Evolutionary conservation across 2,888 invertebrate genomes (phyloP).

Genomic region (Eulithis prunata): DNA sequence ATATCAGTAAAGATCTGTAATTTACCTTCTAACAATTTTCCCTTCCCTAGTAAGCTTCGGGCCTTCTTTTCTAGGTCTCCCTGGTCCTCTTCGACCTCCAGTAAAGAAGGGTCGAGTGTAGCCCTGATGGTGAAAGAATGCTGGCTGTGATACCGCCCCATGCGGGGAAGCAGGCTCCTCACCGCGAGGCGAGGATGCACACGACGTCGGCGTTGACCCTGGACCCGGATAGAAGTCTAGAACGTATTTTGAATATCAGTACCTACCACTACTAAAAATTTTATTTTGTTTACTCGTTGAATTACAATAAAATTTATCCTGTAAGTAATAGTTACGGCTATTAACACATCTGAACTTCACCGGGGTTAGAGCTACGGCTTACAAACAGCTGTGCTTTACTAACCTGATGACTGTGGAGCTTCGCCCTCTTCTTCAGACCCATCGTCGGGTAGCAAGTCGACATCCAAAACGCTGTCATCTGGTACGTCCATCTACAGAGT

Average conservation of each 20-base stretch:
- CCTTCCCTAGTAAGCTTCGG: constrained; percentile 79
- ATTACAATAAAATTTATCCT: background rate
- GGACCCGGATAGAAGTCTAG: constrained; percentile 85
- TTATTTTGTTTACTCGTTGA: background rate
- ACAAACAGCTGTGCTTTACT: constrained; percentile 50
- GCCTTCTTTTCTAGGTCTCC: constrained; percentile 91
- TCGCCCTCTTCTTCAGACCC: constrained; percentile 90
- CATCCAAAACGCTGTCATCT: constrained; percentile 84
- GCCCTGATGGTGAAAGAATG: constrained; percentile 76
- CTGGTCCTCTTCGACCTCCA: constrained; percentile 89
- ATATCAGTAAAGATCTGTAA: constrained; percentile 1
- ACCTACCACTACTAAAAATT: constrained; percentile 14
- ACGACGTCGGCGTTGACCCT: constrained; percentile 87
- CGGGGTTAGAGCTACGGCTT: background rate
- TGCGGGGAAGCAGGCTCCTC: constrained; percentile 87
- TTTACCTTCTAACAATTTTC: constrained; percentile 78
- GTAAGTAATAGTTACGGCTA: background rate
- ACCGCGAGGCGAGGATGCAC: constrained; percentile 86
- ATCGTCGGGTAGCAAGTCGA: constrained; percentile 90
- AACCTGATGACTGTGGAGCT: constrained; percentile 84
- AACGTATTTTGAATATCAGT: constrained; percentile 15
- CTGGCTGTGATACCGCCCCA: constrained; percentile 65
- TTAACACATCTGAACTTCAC: background rate
- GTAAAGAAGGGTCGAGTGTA: constrained; percentile 78
- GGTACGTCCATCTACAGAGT: constrained; percentile 78